Conservation (phyloP, 2,797 vertebrate species). For the Apogon talboti region DNA sequence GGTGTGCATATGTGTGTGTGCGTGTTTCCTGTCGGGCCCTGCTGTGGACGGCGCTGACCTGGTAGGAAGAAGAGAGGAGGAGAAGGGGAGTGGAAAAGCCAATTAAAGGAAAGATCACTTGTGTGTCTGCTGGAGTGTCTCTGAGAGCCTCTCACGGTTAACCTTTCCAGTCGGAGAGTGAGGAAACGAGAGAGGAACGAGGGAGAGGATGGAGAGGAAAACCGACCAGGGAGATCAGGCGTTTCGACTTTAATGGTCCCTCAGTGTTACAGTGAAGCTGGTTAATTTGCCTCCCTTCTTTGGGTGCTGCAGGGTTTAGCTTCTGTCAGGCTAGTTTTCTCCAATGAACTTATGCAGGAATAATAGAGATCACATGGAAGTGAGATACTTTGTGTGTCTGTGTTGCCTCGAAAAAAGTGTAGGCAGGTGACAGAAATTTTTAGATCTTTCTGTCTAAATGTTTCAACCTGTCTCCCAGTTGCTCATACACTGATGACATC, state of each 20-base stretch:
- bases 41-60: slow-evolving; percentile 80
- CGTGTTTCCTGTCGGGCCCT: slow-evolving; percentile 64
- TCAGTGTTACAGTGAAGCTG: slow-evolving; percentile 76
- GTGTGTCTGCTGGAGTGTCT: slow-evolving; percentile 82
- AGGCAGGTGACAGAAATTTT: neutral
- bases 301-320: slow-evolving; percentile 69
- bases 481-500: slow-evolving; percentile 21
- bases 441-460: slow-evolving; percentile 21
- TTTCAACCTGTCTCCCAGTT: slow-evolving; percentile 25
- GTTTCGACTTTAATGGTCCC: slow-evolving; percentile 78
- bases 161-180: slow-evolving; percentile 81
- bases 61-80: slow-evolving; percentile 78
- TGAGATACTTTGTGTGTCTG: slow-evolving; percentile 38
- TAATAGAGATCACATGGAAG: slow-evolving; percentile 54
- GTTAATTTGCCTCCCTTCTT: slow-evolving; percentile 79
- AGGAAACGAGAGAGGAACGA: slow-evolving; percentile 76
- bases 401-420: slow-evolving; percentile 4
- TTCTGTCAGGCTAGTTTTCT: slow-evolving; percentile 64
- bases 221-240: slow-evolving; percentile 76
- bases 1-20: slow-evolving; percentile 35
- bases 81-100: slow-evolving; percentile 84
- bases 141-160: slow-evolving; percentile 81
- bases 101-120: slow-evolving; percentile 89
- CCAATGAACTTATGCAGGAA: slow-evolving; percentile 57
- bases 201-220: slow-evolving; percentile 72